phyloP scores from a whole-genome alignment of 2,888 invertebrate genomes.

The Hedychridium roseum region DNA sequence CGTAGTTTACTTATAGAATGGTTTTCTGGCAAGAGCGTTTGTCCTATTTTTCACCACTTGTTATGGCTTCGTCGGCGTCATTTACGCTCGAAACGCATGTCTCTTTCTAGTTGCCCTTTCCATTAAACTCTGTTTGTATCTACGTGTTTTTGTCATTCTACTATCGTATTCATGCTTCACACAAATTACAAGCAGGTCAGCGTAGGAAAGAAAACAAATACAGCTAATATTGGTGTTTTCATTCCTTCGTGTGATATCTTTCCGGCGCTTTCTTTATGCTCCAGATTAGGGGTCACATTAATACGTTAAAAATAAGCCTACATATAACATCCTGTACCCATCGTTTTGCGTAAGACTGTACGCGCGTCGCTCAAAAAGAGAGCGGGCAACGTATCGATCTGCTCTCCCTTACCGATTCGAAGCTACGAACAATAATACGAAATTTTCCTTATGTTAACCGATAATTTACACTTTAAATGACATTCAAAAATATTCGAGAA shows the following conservation, averaged over 20 bases:
- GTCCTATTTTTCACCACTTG: conserved; percentile 1
- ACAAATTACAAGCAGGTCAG: too few species aligned
- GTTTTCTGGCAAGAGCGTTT: conserved; percentile 27
- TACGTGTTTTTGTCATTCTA: too few species aligned
- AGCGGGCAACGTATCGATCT: conserved; percentile 42
- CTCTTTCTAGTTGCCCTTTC: not conserved
- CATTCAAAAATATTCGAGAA: not conserved
- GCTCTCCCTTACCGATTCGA: conserved; percentile 33
- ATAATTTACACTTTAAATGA: not conserved
- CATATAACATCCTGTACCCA: not conserved
- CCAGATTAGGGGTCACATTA: too few species aligned
- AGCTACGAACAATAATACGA: conserved; percentile 6
- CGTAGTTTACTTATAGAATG: conserved; percentile 36
- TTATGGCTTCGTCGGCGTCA: not conserved
- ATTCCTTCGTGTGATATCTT: too few species aligned
- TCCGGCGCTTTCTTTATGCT: too few species aligned
- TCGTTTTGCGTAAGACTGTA: conserved; percentile 21
- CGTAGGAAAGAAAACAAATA: too few species aligned
- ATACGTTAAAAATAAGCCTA: too few species aligned
- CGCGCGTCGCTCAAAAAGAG: conserved; percentile 29
- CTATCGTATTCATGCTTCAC: too few species aligned
- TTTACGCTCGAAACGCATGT: not conserved
- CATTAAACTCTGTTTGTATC: not conserved
- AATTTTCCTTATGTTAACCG: not conserved
- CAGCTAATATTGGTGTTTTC: too few species aligned